A percentile compares a stretch with the other conserved stretches of the same genome.
phyloP scores from a whole-genome alignment of 2,797 vertebrate genomes.

The Psittacula echo region DNA sequence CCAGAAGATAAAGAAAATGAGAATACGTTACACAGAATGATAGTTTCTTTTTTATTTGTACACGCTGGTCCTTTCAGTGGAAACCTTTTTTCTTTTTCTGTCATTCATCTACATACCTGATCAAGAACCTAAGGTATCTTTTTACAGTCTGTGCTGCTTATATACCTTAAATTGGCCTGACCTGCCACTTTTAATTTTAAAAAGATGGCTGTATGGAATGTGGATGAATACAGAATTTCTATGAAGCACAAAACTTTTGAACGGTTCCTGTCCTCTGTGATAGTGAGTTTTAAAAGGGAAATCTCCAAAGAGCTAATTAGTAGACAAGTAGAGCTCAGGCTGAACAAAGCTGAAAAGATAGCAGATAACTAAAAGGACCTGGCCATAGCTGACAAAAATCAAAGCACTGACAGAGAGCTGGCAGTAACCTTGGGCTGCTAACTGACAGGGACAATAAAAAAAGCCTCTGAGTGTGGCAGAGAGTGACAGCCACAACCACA shows the following conservation, averaged over 20 bases:
- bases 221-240: slow-evolving; percentile 86
- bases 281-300: slow-evolving; percentile 94
- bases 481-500: slow-evolving; percentile 77
- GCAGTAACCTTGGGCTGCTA: slow-evolving; percentile 90
- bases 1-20: slow-evolving; percentile 95
- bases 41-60: slow-evolving; percentile 78
- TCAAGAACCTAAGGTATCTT: slow-evolving; percentile 75
- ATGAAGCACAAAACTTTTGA: slow-evolving; percentile 88
- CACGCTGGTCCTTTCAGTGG: slow-evolving; percentile 68
- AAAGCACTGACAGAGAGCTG: slow-evolving; percentile 91
- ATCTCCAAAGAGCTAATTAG: slow-evolving; percentile 99
- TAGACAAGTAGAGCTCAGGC: slow-evolving; percentile 92
- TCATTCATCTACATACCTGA: slow-evolving; percentile 79
- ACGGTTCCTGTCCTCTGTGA: slow-evolving; percentile 86
- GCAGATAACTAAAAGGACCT: slow-evolving; percentile 88
- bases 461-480: slow-evolving; percentile 80
- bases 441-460: slow-evolving; percentile 94
- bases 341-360: slow-evolving; percentile 93
- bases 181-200: slow-evolving; percentile 87
- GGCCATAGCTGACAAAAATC: slow-evolving; percentile 93
- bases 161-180: slow-evolving; percentile 85
- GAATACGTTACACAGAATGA: slow-evolving; percentile 86
- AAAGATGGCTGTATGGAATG: slow-evolving; percentile 76
- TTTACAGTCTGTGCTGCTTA: slow-evolving; percentile 67
- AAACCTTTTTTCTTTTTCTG: slow-evolving; percentile 64